phyloP scores from a whole-genome alignment of 2,113 vertebrate genomes.

The Origma solitaria region DNA sequence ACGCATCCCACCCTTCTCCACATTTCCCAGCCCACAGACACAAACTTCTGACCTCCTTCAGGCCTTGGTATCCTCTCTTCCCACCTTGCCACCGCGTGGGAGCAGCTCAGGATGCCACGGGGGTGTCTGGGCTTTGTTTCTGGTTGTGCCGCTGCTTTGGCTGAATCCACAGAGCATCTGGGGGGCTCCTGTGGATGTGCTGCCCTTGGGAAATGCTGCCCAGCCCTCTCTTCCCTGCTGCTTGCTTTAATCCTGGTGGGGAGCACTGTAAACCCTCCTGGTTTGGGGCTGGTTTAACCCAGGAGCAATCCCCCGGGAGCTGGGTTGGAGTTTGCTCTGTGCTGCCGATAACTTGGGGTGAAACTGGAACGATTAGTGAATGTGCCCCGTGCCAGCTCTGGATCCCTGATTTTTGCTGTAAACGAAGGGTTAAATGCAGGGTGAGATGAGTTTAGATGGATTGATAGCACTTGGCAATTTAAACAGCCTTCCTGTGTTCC shows the following conservation, averaged over 20 bases:
- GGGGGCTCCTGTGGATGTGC: background rate
- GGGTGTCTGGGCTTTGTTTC: background rate
- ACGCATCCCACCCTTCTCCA: background rate
- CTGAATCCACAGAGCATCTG: fast-evolving
- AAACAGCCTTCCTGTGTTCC: background rate
- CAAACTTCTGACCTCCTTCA: background rate
- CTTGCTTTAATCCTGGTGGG: background rate
- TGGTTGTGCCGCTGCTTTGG: background rate
- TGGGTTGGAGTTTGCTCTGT: background rate
- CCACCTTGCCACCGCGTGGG: background rate
- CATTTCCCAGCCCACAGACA: fast-evolving
- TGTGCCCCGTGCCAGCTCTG: background rate
- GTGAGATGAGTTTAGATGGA: background rate
- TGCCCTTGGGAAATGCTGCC: background rate
- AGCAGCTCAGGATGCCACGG: background rate
- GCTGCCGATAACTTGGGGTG: background rate
- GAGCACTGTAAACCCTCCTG: background rate
- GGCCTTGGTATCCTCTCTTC: background rate
- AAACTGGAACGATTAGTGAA: background rate
- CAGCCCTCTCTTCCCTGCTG: background rate
- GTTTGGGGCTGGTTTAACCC: background rate
- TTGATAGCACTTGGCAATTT: background rate
- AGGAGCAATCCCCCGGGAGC: background rate
- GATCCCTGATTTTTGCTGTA: background rate
- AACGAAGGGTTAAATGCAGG: background rate